These are phyloP conservation scores for Psophia crepitans DNA, from an alignment of 2,113 vertebrate species.

Conservation along the genomic window DNA sequence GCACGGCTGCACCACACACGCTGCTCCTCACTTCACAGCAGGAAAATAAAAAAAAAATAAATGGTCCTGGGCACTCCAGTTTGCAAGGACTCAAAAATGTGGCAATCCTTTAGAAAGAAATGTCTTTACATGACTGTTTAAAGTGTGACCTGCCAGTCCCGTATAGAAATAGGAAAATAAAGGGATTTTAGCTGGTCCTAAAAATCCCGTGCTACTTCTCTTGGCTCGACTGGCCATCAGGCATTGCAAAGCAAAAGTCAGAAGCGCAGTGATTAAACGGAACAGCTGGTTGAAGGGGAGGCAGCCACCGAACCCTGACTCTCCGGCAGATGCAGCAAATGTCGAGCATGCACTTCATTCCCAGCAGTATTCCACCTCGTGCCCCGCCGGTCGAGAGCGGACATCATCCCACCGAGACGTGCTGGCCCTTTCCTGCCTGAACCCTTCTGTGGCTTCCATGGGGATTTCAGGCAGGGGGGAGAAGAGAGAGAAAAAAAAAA, in stretches of 20 bases:
- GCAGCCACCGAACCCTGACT: neutral
- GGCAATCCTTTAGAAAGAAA: neutral
- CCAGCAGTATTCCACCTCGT: neutral
- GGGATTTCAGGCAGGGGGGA: neutral
- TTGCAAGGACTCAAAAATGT: neutral
- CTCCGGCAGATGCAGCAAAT: neutral
- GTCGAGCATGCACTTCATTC: conserved; percentile 1
- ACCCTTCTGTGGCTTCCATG: neutral
- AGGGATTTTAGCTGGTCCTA: neutral
- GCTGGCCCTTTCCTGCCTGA: neutral
- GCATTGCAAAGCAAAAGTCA: conserved; percentile 24
- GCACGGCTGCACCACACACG: neutral
- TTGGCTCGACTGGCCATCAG: neutral
- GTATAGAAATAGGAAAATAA: neutral
- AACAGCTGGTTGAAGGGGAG: conserved; percentile 29
- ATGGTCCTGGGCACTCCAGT: neutral
- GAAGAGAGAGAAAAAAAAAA: no score
- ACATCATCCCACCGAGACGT: neutral
- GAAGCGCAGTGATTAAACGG: conserved; percentile 21
- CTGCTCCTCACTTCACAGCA: neutral
- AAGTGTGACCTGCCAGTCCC: neutral
- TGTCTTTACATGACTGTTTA: neutral
- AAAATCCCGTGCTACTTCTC: neutral
- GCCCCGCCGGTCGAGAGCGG: neutral
- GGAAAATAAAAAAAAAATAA: neutral